A percentile compares a stretch with the other conserved stretches of the same genome.
Conservation (phyloP, 2,888 invertebrate genomes). For the Megalurothrips usitatus region DNA sequence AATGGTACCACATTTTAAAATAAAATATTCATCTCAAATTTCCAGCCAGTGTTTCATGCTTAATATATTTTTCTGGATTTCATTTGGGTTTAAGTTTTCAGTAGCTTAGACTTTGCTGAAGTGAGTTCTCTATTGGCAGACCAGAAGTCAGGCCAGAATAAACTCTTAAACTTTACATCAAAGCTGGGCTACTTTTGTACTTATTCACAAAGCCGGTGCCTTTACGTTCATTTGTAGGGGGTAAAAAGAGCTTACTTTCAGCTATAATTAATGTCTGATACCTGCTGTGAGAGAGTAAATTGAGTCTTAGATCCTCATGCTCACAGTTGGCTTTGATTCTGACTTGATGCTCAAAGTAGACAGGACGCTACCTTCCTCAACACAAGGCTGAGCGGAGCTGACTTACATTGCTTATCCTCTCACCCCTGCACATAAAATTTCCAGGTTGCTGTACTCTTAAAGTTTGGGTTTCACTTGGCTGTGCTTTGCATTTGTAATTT, state of each 20-base stretch:
- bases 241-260: neutral
- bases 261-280: neutral
- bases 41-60: too few relatives aligned
- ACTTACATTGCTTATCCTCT: neutral
- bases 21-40: too few relatives aligned
- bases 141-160: too few relatives aligned
- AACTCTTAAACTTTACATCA: too few relatives aligned
- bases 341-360: neutral
- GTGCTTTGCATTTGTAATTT: conserved; percentile 22
- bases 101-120: too few relatives aligned
- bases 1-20: too few relatives aligned
- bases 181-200: too few relatives aligned
- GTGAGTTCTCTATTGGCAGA: too few relatives aligned
- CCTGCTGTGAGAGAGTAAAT: neutral
- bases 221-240: too few relatives aligned
- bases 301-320: neutral
- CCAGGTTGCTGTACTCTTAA: conserved; percentile 5
- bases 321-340: neutral
- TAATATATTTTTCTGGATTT: too few relatives aligned
- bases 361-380: neutral
- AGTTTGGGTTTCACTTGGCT: conserved; percentile 14
- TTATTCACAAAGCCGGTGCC: too few relatives aligned
- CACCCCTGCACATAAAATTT: neutral
- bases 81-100: too few relatives aligned
- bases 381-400: conserved; percentile 18